Conservation (phyloP, 2,888 invertebrate species). For the Eupsilia transversa region DNA sequence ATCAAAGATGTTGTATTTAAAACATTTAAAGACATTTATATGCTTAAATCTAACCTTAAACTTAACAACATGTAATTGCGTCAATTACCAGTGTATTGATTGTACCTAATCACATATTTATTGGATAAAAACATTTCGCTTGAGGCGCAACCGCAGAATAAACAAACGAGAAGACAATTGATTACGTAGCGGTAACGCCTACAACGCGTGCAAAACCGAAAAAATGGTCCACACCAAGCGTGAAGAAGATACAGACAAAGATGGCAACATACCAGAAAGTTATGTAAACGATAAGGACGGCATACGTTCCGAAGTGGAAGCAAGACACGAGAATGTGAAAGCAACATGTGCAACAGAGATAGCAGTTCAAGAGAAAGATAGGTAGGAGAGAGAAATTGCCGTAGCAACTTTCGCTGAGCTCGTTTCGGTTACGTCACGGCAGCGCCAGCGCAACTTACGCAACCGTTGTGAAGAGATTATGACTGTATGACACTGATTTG, state of each 20-base stretch:
- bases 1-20: slow-evolving; percentile 53
- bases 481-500: slow-evolving; percentile 88
- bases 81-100: slow-evolving; percentile 59
- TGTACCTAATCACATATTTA: slow-evolving; percentile 65
- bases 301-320: slow-evolving; percentile 72
- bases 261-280: slow-evolving; percentile 72
- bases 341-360: slow-evolving; percentile 74
- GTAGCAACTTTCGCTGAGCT: slow-evolving; percentile 89
- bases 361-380: slow-evolving; percentile 81
- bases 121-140: slow-evolving; percentile 68
- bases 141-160: slow-evolving; percentile 67
- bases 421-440: slow-evolving; percentile 87
- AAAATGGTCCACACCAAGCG: slow-evolving; percentile 81
- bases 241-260: slow-evolving; percentile 83
- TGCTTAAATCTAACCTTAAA: slow-evolving; percentile 56
- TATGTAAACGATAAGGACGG: slow-evolving; percentile 73
- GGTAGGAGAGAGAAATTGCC: slow-evolving; percentile 87
- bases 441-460: slow-evolving; percentile 80
- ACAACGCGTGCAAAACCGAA: slow-evolving; percentile 84
- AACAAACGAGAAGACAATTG: slow-evolving; percentile 83
- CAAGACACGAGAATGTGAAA: slow-evolving; percentile 68
- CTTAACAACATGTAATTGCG: slow-evolving; percentile 57
- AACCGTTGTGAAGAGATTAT: slow-evolving; percentile 84
- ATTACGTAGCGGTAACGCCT: slow-evolving; percentile 83
- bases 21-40: slow-evolving; percentile 27